Evolutionary conservation across 2,888 invertebrate species (phyloP), one percentile per base, ranked within the genome.

Genomic region (Vandiemenella viatica): DNA sequence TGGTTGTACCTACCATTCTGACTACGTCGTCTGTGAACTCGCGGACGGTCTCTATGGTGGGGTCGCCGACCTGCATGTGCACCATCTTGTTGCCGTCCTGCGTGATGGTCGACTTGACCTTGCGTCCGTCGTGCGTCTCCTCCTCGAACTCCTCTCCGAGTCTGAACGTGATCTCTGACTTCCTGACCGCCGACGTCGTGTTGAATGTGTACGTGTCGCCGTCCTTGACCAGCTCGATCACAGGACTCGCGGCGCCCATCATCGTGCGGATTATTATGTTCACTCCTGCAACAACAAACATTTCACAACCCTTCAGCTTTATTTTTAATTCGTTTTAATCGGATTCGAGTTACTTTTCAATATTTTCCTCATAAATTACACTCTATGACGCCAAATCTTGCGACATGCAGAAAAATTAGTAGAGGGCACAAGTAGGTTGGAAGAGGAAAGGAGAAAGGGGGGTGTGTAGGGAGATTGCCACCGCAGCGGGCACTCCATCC

Each of bases 141-240:
- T 92, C 89, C 23, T 89, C 87, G 66, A 92, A 89, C 65, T 91
- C 88, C 57, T 84, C 82, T 4, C 83, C 85, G 21, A 85, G 76
- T 63, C 81, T 82, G 73, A 93, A 93, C 65, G 77, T 81, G 60
- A 87, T 77, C 59, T 79, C 76, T 1, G 83, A 77, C 63, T 80
- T 89, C 71, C 92, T 93, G 73, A 95, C 90, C 53, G 91, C 85
- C 57, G 92, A 91, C 7, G 75, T 75, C 0, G 91, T 89, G 57
- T 83, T 83, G 55, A 95, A 70, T 42, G 75, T 75, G 70, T 79
- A 90, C 42, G 69, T 65, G 58, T 85, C 88, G 45, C 84, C 87
- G 3, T 83, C 62, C 7, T 63, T 77, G 41, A 75, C 74, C 56
- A 95, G 74, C 60, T 89, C 88, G 55, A 89, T 79, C 0, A 82